These are phyloP conservation scores for Agrenia bidenticulata DNA, from an alignment of 2,888 invertebrate genomes.

Conservation along the genomic window DNA sequence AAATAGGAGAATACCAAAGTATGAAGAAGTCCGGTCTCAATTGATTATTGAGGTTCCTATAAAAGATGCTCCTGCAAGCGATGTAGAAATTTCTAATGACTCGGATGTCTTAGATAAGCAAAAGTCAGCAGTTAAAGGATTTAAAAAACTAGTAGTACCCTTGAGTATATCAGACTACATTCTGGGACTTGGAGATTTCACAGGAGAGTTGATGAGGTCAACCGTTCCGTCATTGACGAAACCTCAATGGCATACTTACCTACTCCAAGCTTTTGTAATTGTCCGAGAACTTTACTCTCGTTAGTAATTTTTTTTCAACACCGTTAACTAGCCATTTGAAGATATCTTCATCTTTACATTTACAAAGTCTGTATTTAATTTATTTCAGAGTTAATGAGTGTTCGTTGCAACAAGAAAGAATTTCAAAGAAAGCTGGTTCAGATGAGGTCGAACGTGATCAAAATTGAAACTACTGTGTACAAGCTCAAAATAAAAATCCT, in stretches of 20 bases:
- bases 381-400: neutral
- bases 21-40: conserved; percentile 12
- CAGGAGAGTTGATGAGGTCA: conserved; percentile 86
- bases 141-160: conserved; percentile 34
- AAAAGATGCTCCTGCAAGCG: neutral
- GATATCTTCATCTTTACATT: neutral
- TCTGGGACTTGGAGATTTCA: conserved; percentile 80
- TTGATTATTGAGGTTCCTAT: neutral
- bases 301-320: conserved; percentile 1
- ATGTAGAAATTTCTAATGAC: neutral
- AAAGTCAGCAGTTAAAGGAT: conserved; percentile 31
- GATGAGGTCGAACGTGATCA: conserved; percentile 6
- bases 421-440: neutral
- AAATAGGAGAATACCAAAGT: conserved; percentile 55
- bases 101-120: neutral
- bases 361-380: too few relatives aligned
- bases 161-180: conserved; percentile 64
- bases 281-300: conserved; percentile 11
- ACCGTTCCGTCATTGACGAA: conserved; percentile 64
- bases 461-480: conserved; percentile 13
- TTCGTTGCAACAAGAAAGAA: neutral
- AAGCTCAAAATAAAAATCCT: conserved; percentile 9
- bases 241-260: conserved; percentile 5
- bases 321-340: neutral
- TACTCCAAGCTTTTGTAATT: conserved; percentile 1